These are phyloP conservation scores for Hemibagrus wyckioides DNA, from an alignment of 2,113 vertebrate genomes.

Conservation along the genomic window DNA sequence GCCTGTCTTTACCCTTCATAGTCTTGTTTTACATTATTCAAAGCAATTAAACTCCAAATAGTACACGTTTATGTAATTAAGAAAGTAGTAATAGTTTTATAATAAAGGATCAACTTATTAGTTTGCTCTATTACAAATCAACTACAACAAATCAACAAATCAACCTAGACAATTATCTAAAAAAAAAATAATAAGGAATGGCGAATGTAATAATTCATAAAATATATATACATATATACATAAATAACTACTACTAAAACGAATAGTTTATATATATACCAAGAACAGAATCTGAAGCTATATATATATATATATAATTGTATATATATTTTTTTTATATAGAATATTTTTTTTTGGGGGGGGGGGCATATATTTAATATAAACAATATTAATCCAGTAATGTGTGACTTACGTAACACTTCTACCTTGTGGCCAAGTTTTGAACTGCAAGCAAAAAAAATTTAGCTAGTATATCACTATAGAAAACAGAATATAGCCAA, in stretches of 20 bases:
- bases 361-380: too few species aligned
- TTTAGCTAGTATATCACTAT: not conserved
- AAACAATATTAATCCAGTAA: not conserved
- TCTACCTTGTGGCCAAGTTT: not conserved
- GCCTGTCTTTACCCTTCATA: not conserved
- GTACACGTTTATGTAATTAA: not conserved
- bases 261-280: too few species aligned
- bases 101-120: not conserved
- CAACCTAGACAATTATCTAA: not conserved
- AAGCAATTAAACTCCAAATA: not conserved
- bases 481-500: not conserved
- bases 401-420: not conserved
- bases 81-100: not conserved
- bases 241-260: too few species aligned
- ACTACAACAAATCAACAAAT: too few species aligned
- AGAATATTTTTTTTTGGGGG: too few species aligned
- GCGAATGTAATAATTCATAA: not conserved
- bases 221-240: too few species aligned
- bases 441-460: not conserved
- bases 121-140: too few species aligned
- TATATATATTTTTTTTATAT: not conserved
- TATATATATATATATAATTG: too few species aligned
- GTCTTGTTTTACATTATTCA: slow-evolving; percentile 17
- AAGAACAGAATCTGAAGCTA: too few species aligned
- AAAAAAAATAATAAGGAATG: not conserved